Conservation (phyloP, 2,113 vertebrate genomes). For the Oncorhynchus tshawytscha region DNA sequence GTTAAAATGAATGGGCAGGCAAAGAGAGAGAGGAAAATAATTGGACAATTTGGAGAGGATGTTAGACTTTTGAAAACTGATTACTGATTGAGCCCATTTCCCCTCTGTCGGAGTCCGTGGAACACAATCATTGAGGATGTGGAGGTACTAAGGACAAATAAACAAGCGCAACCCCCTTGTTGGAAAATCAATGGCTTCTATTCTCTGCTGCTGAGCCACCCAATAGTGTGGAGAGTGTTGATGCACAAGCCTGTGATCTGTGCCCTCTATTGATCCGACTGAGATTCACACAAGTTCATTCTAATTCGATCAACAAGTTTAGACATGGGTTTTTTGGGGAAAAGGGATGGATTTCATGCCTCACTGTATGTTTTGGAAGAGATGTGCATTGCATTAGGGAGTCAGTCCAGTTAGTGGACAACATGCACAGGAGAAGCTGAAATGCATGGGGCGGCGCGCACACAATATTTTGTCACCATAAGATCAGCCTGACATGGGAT, state of each 20-base stretch:
- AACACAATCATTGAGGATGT: conserved; percentile 7
- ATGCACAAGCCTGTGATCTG: conserved; percentile 22
- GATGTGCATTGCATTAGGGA: background rate
- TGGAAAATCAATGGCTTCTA: conserved; percentile 22
- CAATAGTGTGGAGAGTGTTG: background rate
- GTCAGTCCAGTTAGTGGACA: conserved; percentile 32
- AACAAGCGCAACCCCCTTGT: background rate
- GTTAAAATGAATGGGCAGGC: background rate
- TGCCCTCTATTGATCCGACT: conserved; percentile 25
- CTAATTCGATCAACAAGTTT: too few species aligned
- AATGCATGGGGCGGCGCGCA: too few species aligned
- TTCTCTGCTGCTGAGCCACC: conserved; percentile 7
- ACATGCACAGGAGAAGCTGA: background rate
- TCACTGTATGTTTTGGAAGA: background rate
- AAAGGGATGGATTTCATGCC: background rate
- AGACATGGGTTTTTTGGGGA: too few species aligned
- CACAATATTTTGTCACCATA: background rate
- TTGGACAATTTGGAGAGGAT: conserved; percentile 12
- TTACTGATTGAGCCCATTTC: background rate
- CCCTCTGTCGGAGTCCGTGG: background rate
- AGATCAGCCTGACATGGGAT: background rate
- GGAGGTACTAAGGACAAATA: background rate
- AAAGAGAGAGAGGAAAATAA: background rate
- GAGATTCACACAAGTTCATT: conserved; percentile 10
- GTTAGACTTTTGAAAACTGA: background rate